A percentile compares a stretch with the other conserved stretches of the same genome.
Conservation (phyloP, 2,888 invertebrate genomes). For the Elysia crispata region DNA sequence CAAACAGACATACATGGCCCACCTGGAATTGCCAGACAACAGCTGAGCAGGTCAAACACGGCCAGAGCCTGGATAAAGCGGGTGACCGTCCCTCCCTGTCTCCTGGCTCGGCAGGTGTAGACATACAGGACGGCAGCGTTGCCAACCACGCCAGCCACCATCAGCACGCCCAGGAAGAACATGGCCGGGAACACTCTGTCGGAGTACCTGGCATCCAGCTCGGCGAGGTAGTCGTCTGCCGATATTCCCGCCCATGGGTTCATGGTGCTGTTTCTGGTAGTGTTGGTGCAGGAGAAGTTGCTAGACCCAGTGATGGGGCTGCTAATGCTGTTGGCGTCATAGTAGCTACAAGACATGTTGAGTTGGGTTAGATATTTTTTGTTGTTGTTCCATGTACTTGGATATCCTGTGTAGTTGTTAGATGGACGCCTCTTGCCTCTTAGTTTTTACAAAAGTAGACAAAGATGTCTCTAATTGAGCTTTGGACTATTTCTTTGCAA, state of each 20-base stretch:
- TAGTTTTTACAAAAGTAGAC: too few species aligned
- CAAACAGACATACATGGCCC: too few species aligned
- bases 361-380: too few species aligned
- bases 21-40: slow-evolving; percentile 51
- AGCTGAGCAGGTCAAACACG: slow-evolving; percentile 52
- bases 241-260: background rate
- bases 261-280: background rate
- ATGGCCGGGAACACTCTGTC: slow-evolving; percentile 46
- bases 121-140: slow-evolving; percentile 50
- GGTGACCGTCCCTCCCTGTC: slow-evolving; percentile 42
- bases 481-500: too few species aligned
- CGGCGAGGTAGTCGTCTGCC: slow-evolving; percentile 37
- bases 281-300: too few species aligned
- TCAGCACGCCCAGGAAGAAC: slow-evolving; percentile 41
- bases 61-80: slow-evolving; percentile 52
- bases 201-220: slow-evolving; percentile 40
- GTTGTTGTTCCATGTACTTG: too few species aligned
- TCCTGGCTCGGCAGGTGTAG: slow-evolving; percentile 42
- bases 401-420: too few species aligned
- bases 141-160: slow-evolving; percentile 44
- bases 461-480: too few species aligned
- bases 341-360: too few species aligned
- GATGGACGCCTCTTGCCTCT: too few species aligned
- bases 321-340: too few species aligned
- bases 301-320: too few species aligned